Percentiles rank a stretch among this genome's conserved stretches.
Evolutionary conservation across 2,113 vertebrate genomes (phyloP).

Genomic region (Phrynosoma blainvillii): DNA sequence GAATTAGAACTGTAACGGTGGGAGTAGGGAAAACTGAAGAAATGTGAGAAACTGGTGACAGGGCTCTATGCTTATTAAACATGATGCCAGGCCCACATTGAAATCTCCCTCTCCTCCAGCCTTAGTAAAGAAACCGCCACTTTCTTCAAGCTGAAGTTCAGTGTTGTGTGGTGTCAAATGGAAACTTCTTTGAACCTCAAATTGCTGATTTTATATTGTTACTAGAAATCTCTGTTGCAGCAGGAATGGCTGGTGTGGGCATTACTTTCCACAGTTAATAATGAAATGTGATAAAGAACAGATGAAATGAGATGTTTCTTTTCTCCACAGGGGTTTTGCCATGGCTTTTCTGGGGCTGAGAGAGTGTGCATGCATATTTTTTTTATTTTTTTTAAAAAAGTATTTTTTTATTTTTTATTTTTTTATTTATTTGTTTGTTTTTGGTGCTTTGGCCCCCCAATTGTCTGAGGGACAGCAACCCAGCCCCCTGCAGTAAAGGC

Average conservation of each 20-base stretch:
- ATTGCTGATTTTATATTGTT: background rate
- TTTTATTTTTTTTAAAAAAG: no score
- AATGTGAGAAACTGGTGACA: constrained; percentile 26
- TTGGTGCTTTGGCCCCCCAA: no score
- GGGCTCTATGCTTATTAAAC: constrained; percentile 21
- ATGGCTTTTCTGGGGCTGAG: no score
- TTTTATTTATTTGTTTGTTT: no score
- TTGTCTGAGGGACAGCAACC: no score
- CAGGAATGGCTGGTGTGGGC: background rate
- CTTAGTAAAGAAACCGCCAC: background rate
- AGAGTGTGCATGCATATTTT: no score
- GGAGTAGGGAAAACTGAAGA: background rate
- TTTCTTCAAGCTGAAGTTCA: background rate
- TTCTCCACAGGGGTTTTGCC: no score
- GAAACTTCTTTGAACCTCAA: background rate
- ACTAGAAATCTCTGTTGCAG: background rate
- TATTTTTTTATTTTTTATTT: no score
- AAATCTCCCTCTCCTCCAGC: background rate
- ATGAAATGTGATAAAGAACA: no score
- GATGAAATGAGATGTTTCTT: no score
- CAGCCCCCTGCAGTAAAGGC: no score
- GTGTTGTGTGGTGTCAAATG: background rate
- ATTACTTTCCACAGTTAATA: background rate
- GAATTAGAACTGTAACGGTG: constrained; percentile 13
- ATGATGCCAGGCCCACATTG: background rate